These are phyloP conservation scores for Sylvilagus bachmani DNA, from an alignment of 2,113 vertebrate genomes.

Conservation along the genomic window DNA sequence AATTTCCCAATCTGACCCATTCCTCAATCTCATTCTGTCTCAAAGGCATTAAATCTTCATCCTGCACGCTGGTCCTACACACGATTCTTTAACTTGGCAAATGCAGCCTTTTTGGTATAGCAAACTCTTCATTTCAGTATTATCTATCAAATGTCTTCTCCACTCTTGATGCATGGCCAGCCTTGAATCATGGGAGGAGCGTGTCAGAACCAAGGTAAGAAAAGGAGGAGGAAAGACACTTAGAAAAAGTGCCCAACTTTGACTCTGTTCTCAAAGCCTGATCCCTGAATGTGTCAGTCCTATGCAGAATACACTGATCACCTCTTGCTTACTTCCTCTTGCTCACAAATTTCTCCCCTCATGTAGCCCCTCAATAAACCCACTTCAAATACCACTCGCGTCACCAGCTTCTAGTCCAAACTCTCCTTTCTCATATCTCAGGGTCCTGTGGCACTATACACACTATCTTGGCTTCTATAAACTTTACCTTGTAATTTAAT, in stretches of 20 bases:
- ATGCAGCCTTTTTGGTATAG: not conserved
- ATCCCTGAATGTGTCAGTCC: not conserved
- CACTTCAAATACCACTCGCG: not conserved
- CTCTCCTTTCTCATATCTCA: not conserved
- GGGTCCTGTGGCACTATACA: not conserved
- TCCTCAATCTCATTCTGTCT: constrained; percentile 5
- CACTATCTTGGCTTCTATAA: not conserved
- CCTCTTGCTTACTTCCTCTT: not conserved
- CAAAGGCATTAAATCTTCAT: not conserved
- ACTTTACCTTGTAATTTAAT: not conserved
- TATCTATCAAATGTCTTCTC: not conserved
- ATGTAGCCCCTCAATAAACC: not conserved
- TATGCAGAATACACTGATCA: not conserved
- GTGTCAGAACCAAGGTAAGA: not conserved
- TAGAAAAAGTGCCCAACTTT: not conserved
- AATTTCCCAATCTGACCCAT: not conserved
- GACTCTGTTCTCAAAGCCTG: not conserved
- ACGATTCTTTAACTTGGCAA: not conserved
- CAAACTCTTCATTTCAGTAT: not conserved
- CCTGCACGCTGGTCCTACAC: not conserved
- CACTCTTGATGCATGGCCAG: not conserved
- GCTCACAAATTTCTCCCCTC: not conserved
- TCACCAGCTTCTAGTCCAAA: not conserved
- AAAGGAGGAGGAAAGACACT: not conserved
- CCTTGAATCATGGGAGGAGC: not conserved